Percentiles rank a stretch among this genome's conserved stretches.
These are phyloP conservation scores for Embiotoca jacksoni DNA, from an alignment of 2,113 vertebrate genomes.

Conservation along the genomic window DNA sequence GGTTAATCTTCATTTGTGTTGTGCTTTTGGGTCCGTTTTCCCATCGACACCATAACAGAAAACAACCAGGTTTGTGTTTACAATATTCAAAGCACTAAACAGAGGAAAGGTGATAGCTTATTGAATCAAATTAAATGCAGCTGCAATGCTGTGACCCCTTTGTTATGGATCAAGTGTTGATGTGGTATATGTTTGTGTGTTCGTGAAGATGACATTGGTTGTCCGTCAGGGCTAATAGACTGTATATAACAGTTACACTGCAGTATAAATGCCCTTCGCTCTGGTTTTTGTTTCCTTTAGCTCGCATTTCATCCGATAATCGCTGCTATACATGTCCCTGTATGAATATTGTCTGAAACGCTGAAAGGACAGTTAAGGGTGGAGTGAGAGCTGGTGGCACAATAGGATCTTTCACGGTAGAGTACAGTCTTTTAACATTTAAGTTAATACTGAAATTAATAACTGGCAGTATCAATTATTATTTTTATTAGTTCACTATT, in stretches of 20 bases:
- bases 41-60: too few relatives aligned
- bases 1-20: too few relatives aligned
- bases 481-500: neutral
- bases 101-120: conserved; percentile 3
- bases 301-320: neutral
- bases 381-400: too few relatives aligned
- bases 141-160: neutral
- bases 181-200: too few relatives aligned
- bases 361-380: too few relatives aligned
- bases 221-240: neutral
- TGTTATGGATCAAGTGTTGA: neutral
- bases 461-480: neutral
- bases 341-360: neutral
- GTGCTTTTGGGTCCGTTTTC: too few relatives aligned
- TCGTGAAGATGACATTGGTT: neutral
- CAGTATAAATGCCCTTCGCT: conserved; percentile 13
- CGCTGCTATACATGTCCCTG: neutral
- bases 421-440: neutral
- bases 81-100: neutral
- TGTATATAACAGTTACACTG: neutral
- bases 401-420: too few relatives aligned
- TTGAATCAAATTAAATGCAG: neutral
- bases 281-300: conserved; percentile 11
- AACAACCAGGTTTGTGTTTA: neutral
- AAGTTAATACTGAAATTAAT: neutral